phyloP scores from a whole-genome alignment of 2,113 vertebrate genomes.

The Petromus typicus region DNA sequence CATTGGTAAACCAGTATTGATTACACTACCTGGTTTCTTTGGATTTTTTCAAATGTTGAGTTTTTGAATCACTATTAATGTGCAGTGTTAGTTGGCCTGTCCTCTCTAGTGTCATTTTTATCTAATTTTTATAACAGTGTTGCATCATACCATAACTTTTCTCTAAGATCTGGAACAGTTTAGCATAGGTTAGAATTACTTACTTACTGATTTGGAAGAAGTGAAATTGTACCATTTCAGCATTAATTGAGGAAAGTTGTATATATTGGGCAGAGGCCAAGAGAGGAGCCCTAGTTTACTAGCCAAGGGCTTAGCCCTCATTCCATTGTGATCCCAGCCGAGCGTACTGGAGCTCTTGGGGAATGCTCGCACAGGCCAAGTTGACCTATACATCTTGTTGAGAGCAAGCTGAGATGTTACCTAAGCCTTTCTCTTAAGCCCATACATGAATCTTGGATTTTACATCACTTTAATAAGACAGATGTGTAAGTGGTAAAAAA shows the following conservation, averaged over 20 bases:
- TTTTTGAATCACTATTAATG: slow-evolving; percentile 13
- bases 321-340: not conserved
- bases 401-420: not conserved
- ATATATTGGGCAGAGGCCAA: not conserved
- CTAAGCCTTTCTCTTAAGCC: not conserved
- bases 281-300: not conserved
- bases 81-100: not conserved
- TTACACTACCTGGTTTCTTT: not conserved
- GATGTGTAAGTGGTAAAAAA: not conserved
- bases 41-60: not conserved
- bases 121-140: not conserved
- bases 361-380: not conserved
- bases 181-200: slow-evolving; percentile 11
- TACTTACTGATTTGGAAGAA: not conserved
- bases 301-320: not conserved
- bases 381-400: not conserved
- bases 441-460: not conserved
- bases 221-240: not conserved
- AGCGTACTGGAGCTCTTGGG: not conserved
- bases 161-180: slow-evolving; percentile 28
- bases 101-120: not conserved
- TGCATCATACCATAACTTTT: not conserved
- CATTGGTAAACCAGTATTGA: not conserved
- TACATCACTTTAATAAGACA: slow-evolving; percentile 37
- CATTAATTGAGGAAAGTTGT: not conserved